phyloP scores from a whole-genome alignment of 2,113 vertebrate genomes.

The Tor tambroides region DNA sequence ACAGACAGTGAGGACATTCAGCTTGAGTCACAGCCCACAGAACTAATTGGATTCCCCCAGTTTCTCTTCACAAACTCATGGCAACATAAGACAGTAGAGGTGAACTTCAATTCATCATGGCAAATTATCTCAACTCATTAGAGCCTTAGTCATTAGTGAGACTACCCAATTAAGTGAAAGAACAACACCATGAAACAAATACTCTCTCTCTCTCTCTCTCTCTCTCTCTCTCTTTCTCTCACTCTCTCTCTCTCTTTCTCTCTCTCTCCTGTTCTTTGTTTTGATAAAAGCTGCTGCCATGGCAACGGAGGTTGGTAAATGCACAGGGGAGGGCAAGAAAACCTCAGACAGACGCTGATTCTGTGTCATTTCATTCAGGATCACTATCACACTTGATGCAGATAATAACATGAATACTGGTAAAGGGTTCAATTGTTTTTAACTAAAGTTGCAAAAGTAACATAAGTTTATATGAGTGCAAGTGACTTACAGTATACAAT shows the following conservation, averaged over 20 bases:
- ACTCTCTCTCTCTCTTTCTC: not conserved
- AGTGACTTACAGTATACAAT: no score
- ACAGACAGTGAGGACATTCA: slow-evolving; percentile 30
- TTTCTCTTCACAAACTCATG: not conserved
- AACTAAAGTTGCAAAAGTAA: not conserved
- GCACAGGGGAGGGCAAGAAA: not conserved
- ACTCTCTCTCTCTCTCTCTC: no score
- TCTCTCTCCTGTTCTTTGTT: not conserved
- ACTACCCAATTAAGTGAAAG: slow-evolving; percentile 18
- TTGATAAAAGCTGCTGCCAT: slow-evolving; percentile 30
- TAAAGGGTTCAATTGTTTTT: not conserved
- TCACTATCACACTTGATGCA: not conserved
- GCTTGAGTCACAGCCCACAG: not conserved
- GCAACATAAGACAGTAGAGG: slow-evolving; percentile 48
- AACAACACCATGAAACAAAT: not conserved
- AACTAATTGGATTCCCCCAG: slow-evolving; percentile 36
- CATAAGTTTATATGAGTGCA: not conserved
- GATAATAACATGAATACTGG: not conserved
- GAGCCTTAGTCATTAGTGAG: slow-evolving; percentile 3
- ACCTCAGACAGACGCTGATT: not conserved
- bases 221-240: not conserved
- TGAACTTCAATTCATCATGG: slow-evolving; percentile 27
- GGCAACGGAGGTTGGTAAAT: slow-evolving; percentile 15
- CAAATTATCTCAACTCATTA: slow-evolving; percentile 44
- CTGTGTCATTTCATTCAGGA: not conserved